Evolutionary conservation across 2,797 vertebrate species (phyloP).

Genomic region (Trematomus bernacchii): DNA sequence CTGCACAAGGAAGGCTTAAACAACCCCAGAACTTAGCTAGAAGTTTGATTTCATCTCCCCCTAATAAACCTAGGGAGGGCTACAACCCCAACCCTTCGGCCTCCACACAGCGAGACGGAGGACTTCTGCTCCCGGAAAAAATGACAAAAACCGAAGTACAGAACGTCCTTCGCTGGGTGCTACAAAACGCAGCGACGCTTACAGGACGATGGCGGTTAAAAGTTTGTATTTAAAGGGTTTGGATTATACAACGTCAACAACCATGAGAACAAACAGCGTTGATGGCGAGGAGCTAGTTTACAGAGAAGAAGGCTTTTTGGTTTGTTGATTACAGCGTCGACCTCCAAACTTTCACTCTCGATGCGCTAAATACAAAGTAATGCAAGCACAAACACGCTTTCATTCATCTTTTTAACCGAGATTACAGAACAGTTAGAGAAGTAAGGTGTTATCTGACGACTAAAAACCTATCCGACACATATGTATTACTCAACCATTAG

Average conservation of each 20-base stretch:
- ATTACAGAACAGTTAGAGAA: constrained; percentile 63
- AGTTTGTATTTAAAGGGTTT: constrained; percentile 79
- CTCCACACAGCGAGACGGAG: constrained; percentile 50
- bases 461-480: constrained; percentile 59
- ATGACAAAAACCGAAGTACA: constrained; percentile 43
- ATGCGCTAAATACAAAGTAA: constrained; percentile 74
- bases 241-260: constrained; percentile 72
- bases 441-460: constrained; percentile 50
- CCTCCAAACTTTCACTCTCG: constrained; percentile 58
- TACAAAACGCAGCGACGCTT: constrained; percentile 44
- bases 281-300: constrained; percentile 73
- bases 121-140: constrained; percentile 43
- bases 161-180: constrained; percentile 51
- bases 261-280: constrained; percentile 58
- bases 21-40: constrained; percentile 22
- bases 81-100: constrained; percentile 41
- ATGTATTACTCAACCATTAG: constrained; percentile 56
- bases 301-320: constrained; percentile 83
- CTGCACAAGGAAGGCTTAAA: constrained; percentile 38
- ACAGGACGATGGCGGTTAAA: constrained; percentile 56
- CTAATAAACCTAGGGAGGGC: constrained; percentile 29
- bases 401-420: constrained; percentile 55
- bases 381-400: constrained; percentile 64
- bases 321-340: constrained; percentile 76
- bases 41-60: constrained; percentile 31